These are phyloP conservation scores for Triops cancriformis DNA, from an alignment of 1,140 invertebrate genomes.

Conservation along the genomic window DNA sequence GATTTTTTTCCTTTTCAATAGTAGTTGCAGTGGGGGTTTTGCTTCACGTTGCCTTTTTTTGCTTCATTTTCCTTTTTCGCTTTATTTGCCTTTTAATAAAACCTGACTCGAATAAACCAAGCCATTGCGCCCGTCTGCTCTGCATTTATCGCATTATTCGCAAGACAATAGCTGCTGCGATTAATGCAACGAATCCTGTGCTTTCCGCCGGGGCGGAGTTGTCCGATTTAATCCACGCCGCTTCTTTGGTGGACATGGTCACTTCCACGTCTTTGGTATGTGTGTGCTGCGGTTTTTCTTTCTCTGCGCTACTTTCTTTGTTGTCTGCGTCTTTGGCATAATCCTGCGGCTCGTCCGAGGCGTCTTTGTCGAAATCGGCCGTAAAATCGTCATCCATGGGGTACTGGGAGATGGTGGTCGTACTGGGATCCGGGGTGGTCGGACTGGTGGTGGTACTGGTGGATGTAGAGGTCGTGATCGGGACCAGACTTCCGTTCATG, in stretches of 20 bases:
- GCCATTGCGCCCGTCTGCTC: neutral
- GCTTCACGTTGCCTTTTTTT: neutral
- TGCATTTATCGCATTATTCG: neutral
- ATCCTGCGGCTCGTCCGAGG: neutral
- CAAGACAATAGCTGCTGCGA: neutral
- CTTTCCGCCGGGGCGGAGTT: neutral
- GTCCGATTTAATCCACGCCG: neutral
- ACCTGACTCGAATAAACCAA: neutral
- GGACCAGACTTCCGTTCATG: conserved; percentile 60
- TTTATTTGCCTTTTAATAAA: too few species aligned
- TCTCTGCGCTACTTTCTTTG: neutral
- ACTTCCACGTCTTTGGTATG: neutral
- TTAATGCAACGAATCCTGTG: neutral
- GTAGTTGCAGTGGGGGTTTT: neutral
- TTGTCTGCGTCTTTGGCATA: neutral
- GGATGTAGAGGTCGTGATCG: conserved; percentile 63
- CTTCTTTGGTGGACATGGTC: neutral
- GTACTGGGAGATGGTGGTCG: conserved; percentile 25
- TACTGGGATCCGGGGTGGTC: conserved; percentile 41
- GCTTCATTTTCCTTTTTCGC: too few species aligned
- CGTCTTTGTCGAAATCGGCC: neutral
- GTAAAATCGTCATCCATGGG: neutral
- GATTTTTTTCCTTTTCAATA: neutral
- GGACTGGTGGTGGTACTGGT: conserved; percentile 52
- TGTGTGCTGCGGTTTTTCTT: neutral